phyloP scores from a whole-genome alignment of 2,113 vertebrate species.

The Paracanthobrama guichenoti region DNA sequence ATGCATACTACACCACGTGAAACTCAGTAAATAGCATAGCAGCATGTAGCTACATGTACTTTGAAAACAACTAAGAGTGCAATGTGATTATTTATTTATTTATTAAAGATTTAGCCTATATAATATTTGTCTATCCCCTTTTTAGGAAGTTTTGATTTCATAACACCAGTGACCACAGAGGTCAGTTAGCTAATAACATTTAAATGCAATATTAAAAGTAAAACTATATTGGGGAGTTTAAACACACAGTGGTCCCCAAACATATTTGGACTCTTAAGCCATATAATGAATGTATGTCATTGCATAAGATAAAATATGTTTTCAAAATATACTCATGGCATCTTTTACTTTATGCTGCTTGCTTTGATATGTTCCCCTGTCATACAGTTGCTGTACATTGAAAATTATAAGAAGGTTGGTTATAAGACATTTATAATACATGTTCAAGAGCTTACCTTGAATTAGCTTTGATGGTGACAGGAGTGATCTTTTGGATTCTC shows the following conservation, averaged over 20 bases:
- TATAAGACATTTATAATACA: not conserved
- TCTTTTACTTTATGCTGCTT: not conserved
- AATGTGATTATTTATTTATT: too few relatives aligned
- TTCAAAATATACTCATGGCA: not conserved
- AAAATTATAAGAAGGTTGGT: not conserved
- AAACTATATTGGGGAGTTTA: not conserved
- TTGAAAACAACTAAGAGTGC: too few relatives aligned
- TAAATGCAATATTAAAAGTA: not conserved
- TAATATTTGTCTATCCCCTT: too few relatives aligned
- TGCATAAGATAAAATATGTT: not conserved
- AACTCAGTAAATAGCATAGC: too few relatives aligned
- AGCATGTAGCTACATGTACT: too few relatives aligned
- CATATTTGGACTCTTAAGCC: not conserved
- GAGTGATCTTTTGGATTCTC: accelerated
- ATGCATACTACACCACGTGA: too few relatives aligned
- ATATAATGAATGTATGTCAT: not conserved
- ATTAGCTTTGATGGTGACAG: not conserved
- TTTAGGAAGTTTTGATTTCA: not conserved
- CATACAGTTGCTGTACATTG: not conserved
- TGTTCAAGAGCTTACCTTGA: conserved; percentile 9
- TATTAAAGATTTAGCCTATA: too few relatives aligned
- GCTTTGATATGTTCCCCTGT: not conserved
- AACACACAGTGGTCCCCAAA: not conserved
- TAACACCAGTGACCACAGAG: not conserved
- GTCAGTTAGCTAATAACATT: not conserved